Evolutionary conservation across 2,797 vertebrate species (phyloP).

Genomic region (Cryptoprocta ferox): DNA sequence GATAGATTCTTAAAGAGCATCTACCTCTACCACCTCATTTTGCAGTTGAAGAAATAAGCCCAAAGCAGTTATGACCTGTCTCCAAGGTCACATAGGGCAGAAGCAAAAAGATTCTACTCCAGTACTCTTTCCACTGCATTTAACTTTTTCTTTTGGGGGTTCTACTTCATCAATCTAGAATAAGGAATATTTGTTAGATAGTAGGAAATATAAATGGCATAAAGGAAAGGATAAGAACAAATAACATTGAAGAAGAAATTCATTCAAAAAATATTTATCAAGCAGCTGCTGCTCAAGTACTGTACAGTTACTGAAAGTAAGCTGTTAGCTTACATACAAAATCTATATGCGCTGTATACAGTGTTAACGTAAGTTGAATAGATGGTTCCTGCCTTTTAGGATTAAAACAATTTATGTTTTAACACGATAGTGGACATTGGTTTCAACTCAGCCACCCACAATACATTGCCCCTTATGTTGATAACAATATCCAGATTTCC

Average conservation of each 20-base stretch:
- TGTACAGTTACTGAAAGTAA: not conserved
- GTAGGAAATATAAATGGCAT: slow-evolving; percentile 25
- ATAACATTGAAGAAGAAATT: not conserved
- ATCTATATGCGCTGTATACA: not conserved
- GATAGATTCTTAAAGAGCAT: slow-evolving; percentile 46
- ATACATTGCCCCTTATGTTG: not conserved
- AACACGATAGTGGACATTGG: not conserved
- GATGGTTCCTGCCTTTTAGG: not conserved
- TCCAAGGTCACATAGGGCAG: slow-evolving; percentile 48
- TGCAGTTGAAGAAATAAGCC: slow-evolving; percentile 53
- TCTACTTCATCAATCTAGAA: not conserved
- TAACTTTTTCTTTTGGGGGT: not conserved
- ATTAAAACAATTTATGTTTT: not conserved
- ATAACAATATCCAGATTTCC: not conserved
- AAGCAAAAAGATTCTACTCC: slow-evolving; percentile 27
- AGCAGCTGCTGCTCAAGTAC: not conserved
- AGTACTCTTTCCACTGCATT: not conserved
- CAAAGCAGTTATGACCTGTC: slow-evolving; percentile 11
- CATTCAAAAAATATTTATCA: not conserved
- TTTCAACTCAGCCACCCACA: not conserved
- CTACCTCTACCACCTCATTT: slow-evolving; percentile 57
- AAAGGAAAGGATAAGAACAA: not conserved
- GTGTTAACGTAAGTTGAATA: not conserved
- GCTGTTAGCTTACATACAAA: not conserved
- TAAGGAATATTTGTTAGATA: slow-evolving; percentile 5